Conservation (phyloP, 2,113 vertebrate genomes). For the Puffinus mauretanicus region DNA sequence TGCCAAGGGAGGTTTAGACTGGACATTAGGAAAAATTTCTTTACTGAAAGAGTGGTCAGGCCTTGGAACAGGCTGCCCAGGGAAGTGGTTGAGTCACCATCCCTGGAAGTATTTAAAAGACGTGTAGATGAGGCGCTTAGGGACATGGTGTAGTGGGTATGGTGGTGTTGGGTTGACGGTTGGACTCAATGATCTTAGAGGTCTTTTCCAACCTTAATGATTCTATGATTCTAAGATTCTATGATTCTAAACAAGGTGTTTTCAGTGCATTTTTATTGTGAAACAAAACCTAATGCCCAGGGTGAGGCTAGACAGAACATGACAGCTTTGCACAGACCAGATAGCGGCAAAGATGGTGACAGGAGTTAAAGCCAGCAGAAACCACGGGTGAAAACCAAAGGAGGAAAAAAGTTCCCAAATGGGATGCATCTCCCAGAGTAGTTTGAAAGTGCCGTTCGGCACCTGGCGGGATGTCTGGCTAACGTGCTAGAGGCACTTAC, state of each 20-base stretch:
- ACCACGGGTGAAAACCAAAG: not conserved
- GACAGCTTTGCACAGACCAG: not conserved
- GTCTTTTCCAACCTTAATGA: too few relatives aligned
- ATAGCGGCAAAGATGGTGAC: not conserved
- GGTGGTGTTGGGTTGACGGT: too few relatives aligned
- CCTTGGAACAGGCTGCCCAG: too few relatives aligned
- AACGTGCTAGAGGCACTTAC: not conserved
- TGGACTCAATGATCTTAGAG: too few relatives aligned
- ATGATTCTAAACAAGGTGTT: not conserved
- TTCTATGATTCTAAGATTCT: too few relatives aligned
- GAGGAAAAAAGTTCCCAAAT: not conserved
- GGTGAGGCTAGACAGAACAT: not conserved
- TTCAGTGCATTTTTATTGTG: not conserved
- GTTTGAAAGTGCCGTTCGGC: accelerated
- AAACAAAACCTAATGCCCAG: not conserved
- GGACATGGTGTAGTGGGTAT: too few relatives aligned
- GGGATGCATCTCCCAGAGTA: not conserved
- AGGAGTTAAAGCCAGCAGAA: not conserved
- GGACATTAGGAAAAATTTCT: too few relatives aligned
- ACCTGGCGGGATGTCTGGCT: not conserved
- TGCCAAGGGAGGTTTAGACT: too few relatives aligned
- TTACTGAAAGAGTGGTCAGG: too few relatives aligned
- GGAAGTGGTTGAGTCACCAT: too few relatives aligned
- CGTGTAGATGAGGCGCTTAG: too few relatives aligned
- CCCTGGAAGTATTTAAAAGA: too few relatives aligned